A percentile compares a stretch with the other conserved stretches of the same genome.
Evolutionary conservation across 2,888 invertebrate genomes (phyloP).

Genomic region (Aporophyla nigra): DNA sequence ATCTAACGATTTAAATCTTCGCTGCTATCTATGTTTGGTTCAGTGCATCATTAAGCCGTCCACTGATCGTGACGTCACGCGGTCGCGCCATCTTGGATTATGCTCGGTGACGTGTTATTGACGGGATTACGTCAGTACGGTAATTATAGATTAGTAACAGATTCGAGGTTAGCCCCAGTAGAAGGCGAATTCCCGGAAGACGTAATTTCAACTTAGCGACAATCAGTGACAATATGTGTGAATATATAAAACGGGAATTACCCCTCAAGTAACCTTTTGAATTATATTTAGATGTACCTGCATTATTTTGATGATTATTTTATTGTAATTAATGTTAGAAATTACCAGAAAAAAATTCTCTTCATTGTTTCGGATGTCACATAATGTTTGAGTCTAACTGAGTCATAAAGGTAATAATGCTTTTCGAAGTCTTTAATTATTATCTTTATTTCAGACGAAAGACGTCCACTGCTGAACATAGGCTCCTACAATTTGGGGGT

Average conservation of each 20-base stretch:
- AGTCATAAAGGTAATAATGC: neutral
- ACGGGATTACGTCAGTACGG: neutral
- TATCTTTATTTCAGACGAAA: too few species aligned
- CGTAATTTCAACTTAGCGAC: neutral
- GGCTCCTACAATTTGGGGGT: too few species aligned
- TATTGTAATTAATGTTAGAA: too few species aligned
- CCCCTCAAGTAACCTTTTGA: neutral
- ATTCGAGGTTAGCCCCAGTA: neutral
- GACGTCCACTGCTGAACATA: too few species aligned
- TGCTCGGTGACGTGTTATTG: conserved; percentile 8
- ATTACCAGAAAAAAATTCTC: too few species aligned
- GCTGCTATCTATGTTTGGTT: conserved; percentile 21
- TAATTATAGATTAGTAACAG: conserved; percentile 6
- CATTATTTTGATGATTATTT: too few species aligned
- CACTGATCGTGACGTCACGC: conserved; percentile 18
- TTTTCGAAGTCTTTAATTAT: neutral
- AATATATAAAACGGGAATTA: neutral
- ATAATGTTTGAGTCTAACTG: neutral
- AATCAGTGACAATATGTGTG: too few species aligned
- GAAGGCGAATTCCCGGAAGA: neutral
- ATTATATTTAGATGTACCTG: neutral
- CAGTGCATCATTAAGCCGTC: conserved; percentile 18
- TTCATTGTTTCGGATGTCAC: neutral
- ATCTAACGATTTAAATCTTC: conserved; percentile 6
- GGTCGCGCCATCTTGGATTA: conserved; percentile 41